Percentiles rank a stretch among this genome's conserved stretches.
phyloP scores from a whole-genome alignment of 1,140 invertebrate genomes.

The Schlechtendalia chinensis region DNA sequence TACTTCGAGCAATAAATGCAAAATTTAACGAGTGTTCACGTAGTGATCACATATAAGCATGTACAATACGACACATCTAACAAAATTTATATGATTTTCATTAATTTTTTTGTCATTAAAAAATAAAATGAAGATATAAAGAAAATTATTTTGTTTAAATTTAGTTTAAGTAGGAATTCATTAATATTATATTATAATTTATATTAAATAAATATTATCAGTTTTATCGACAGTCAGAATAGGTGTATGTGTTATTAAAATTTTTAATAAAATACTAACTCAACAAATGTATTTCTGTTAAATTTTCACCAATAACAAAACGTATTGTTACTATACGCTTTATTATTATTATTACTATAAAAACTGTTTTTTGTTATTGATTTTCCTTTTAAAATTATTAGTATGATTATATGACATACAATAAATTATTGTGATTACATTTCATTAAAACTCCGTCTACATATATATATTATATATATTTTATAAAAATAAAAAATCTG shows the following conservation, averaged over 20 bases:
- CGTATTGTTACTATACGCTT: neutral
- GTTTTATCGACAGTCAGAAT: neutral
- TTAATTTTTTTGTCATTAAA: neutral
- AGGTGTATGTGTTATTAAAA: neutral
- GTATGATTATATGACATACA: neutral
- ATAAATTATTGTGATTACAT: constrained; percentile 9
- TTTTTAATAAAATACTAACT: neutral
- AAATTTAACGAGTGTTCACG: neutral
- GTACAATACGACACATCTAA: neutral
- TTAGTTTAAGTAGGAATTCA: neutral
- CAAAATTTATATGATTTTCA: neutral
- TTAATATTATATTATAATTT: neutral
- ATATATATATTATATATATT: constrained; percentile 14
- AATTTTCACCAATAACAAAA: neutral
- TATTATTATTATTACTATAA: neutral
- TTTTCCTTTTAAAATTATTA: constrained; percentile 13
- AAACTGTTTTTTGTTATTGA: neutral
- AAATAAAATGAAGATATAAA: too few relatives aligned
- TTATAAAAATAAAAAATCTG: constrained; percentile 49
- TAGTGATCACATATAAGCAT: neutral
- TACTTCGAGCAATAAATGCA: neutral
- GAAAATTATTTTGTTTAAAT: neutral
- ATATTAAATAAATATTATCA: neutral
- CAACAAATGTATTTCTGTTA: neutral
- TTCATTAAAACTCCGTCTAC: constrained; percentile 11